A percentile compares a stretch with the other conserved stretches of the same genome.
Evolutionary conservation across 2,888 invertebrate species (phyloP).

Genomic region (Eudasyphora cyanicolor): DNA sequence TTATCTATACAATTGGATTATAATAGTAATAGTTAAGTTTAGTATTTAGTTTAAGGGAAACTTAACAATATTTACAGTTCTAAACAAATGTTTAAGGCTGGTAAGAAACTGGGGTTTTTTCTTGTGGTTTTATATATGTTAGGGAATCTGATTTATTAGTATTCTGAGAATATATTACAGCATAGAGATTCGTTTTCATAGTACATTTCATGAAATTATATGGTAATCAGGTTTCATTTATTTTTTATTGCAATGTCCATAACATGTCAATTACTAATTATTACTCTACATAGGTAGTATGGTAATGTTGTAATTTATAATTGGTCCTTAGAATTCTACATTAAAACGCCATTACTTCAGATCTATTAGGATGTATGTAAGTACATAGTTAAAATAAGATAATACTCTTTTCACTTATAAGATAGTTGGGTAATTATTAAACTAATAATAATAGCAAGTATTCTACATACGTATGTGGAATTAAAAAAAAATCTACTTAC

Average conservation of each 20-base stretch:
- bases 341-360: conserved; percentile 51
- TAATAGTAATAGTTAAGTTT: conserved; percentile 17
- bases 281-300: conserved; percentile 18
- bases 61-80: conserved; percentile 59
- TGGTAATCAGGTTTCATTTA: conserved; percentile 12
- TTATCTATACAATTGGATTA: conserved; percentile 38
- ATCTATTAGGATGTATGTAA: conserved; percentile 41
- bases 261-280: conserved; percentile 29
- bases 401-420: neutral
- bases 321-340: conserved; percentile 68
- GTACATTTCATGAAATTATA: neutral
- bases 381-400: conserved; percentile 17
- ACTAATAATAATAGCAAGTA: neutral
- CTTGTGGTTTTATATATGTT: conserved; percentile 21
- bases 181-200: conserved; percentile 27
- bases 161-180: conserved; percentile 63
- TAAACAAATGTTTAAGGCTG: conserved; percentile 58
- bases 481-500: neutral
- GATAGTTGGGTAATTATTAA: too few species aligned
- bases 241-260: conserved; percentile 44
- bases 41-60: conserved; percentile 19
- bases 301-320: conserved; percentile 62
- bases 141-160: conserved; percentile 44
- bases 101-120: conserved; percentile 53
- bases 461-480: neutral